These are phyloP conservation scores for Polypedilum pembai DNA, from an alignment of 1,140 invertebrate species.

Conservation along the genomic window DNA sequence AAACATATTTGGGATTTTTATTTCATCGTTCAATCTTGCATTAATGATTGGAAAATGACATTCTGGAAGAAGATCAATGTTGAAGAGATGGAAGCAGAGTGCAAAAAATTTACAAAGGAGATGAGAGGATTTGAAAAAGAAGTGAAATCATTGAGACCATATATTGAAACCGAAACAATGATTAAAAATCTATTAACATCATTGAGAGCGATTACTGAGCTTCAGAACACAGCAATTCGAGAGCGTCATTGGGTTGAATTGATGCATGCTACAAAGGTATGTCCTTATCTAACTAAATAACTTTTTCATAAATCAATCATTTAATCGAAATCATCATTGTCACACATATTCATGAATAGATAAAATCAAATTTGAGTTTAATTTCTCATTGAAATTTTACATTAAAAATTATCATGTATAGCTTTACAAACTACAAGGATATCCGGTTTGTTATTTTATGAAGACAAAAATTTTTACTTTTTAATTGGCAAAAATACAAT, in stretches of 20 bases:
- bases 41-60: slow-evolving; percentile 77
- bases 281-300: too few species aligned
- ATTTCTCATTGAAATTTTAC: neutral
- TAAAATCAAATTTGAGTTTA: neutral
- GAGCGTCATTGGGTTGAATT: slow-evolving; percentile 82
- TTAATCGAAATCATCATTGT: neutral
- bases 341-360: neutral
- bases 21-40: slow-evolving; percentile 60
- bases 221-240: slow-evolving; percentile 81
- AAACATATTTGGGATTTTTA: slow-evolving; percentile 78
- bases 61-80: slow-evolving; percentile 79
- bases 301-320: neutral
- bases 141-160: slow-evolving; percentile 67
- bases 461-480: neutral
- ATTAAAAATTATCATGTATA: slow-evolving; percentile 29
- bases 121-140: slow-evolving; percentile 74
- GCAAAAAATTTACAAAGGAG: slow-evolving; percentile 77
- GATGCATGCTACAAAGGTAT: slow-evolving; percentile 74
- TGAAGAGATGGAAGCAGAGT: slow-evolving; percentile 81
- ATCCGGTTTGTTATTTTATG: slow-evolving; percentile 4
- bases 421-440: slow-evolving; percentile 27
- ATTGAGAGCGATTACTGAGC: slow-evolving; percentile 70
- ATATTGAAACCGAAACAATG: slow-evolving; percentile 54
- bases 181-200: slow-evolving; percentile 72
- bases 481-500: neutral